Evolutionary conservation across 92 coral and sea anemone species (phyloP).

Genomic region (Hydrozoanthus gracilis): DNA sequence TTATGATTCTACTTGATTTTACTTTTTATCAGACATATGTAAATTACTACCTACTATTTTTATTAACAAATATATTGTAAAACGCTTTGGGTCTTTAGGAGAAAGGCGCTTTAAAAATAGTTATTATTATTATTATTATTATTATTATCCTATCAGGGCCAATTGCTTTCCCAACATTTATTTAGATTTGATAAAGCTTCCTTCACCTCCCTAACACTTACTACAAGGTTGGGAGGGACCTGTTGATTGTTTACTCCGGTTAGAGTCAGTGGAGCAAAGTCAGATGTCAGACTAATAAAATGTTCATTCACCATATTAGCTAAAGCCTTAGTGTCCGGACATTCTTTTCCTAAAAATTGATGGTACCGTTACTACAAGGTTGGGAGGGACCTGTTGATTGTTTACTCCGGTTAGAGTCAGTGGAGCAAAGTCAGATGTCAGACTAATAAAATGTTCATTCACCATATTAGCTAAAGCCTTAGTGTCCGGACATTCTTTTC

Average conservation of each 20-base stretch:
- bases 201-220: constrained; percentile 35
- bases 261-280: constrained; percentile 33
- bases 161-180: constrained; percentile 45
- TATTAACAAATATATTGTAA: too few species aligned
- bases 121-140: too few species aligned
- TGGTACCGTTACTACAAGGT: constrained; percentile 46
- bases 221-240: constrained; percentile 50
- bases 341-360: constrained; percentile 29
- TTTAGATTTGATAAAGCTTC: constrained; percentile 37
- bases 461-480: constrained; percentile 9
- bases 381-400: constrained; percentile 44
- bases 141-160: constrained; percentile 64
- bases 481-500: neutral
- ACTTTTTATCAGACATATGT: too few species aligned
- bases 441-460: constrained; percentile 41
- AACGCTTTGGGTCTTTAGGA: too few species aligned
- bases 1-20: too few species aligned
- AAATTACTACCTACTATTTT: too few species aligned
- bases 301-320: constrained; percentile 34
- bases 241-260: constrained; percentile 20
- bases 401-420: neutral
- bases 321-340: neutral
- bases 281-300: constrained; percentile 36
- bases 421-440: constrained; percentile 40
- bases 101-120: too few species aligned